phyloP scores from a whole-genome alignment of 2,888 invertebrate species.

The Dynastes maya region DNA sequence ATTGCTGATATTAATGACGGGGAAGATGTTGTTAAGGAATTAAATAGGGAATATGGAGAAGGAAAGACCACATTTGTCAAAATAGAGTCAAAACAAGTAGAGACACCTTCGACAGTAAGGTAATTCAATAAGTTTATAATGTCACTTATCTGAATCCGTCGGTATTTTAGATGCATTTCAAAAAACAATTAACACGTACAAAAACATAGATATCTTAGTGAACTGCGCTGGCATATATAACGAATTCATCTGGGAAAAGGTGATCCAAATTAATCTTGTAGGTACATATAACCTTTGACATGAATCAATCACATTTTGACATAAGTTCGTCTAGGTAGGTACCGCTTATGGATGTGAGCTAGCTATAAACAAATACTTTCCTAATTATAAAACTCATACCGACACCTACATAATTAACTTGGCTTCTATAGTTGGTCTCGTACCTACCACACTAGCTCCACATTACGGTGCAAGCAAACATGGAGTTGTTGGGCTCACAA shows the following conservation, averaged over 20 bases:
- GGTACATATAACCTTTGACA: neutral
- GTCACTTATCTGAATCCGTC: no score
- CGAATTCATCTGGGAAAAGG: neutral
- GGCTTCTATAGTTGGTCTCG: constrained; percentile 19
- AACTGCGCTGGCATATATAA: constrained; percentile 1
- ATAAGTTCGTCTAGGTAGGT: neutral
- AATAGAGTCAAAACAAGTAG: constrained; percentile 48
- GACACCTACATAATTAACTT: constrained; percentile 22
- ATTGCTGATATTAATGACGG: constrained; percentile 50
- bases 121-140: neutral
- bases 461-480: constrained; percentile 30
- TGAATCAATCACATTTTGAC: neutral
- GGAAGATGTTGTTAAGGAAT: constrained; percentile 35
- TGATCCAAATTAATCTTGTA: neutral
- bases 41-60: constrained; percentile 33
- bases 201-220: constrained; percentile 23
- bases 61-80: constrained; percentile 42
- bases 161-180: constrained; percentile 11
- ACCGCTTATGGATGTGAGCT: constrained; percentile 16
- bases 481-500: constrained; percentile 18
- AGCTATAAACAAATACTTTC: constrained; percentile 29
- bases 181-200: neutral
- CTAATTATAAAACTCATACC: constrained; percentile 21
- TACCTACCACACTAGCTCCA: neutral
- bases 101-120: constrained; percentile 51